phyloP scores from a whole-genome alignment of 2,113 vertebrate species.

The Falcunculus frontatus region DNA sequence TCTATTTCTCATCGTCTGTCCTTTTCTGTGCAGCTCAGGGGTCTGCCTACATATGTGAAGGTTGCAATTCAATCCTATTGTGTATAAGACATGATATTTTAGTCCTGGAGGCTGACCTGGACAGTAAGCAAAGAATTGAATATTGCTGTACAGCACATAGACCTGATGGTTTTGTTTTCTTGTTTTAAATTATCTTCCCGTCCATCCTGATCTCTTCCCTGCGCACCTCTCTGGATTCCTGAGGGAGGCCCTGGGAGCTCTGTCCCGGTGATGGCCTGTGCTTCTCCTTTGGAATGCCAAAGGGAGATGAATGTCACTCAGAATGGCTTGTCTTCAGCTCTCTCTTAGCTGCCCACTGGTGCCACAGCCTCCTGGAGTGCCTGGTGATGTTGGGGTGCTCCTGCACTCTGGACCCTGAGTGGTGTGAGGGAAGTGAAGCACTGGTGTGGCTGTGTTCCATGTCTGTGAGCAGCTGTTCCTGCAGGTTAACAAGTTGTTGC shows the following conservation, averaged over 20 bases:
- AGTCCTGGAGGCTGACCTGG: not conserved
- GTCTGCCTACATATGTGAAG: not conserved
- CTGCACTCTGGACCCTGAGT: not conserved
- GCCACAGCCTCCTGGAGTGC: not conserved
- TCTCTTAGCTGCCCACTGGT: not conserved
- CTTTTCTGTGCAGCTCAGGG: not conserved
- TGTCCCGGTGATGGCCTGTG: not conserved
- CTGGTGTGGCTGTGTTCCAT: not conserved
- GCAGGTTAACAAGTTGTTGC: not conserved
- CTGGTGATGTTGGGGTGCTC: not conserved
- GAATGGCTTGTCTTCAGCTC: not conserved
- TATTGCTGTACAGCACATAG: not conserved
- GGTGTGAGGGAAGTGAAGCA: not conserved
- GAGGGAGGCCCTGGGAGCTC: not conserved
- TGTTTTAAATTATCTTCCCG: not conserved
- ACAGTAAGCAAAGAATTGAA: not conserved
- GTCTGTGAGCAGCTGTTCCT: not conserved
- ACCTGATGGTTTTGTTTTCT: not conserved
- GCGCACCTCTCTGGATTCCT: not conserved
- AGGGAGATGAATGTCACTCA: not conserved
- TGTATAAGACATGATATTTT: not conserved
- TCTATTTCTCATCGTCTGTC: fast-evolving
- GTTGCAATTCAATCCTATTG: not conserved
- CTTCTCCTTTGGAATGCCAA: not conserved
- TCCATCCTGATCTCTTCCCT: not conserved